Evolutionary conservation across 2,113 vertebrate species (phyloP).

Genomic region (Gallinago jamesoni): DNA sequence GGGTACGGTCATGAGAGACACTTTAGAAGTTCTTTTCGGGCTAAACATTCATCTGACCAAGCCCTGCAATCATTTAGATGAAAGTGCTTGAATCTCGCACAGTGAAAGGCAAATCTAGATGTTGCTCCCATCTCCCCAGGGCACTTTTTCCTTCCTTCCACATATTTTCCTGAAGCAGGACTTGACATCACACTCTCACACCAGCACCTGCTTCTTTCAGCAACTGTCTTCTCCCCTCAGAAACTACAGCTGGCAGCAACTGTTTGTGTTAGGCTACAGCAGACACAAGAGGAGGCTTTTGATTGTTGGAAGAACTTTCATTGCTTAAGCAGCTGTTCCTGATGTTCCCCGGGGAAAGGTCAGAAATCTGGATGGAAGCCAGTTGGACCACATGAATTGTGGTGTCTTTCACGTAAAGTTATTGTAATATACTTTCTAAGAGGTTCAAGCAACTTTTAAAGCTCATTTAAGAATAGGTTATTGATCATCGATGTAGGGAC

Average conservation of each 20-base stretch:
- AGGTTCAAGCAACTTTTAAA: background rate
- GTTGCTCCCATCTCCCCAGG: background rate
- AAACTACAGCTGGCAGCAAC: background rate
- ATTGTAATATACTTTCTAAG: background rate
- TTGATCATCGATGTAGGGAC: background rate
- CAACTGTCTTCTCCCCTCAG: background rate
- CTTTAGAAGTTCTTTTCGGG: background rate
- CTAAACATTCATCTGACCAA: background rate
- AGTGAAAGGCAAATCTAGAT: background rate
- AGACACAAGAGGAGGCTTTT: background rate
- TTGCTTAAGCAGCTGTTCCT: background rate
- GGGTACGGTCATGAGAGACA: background rate
- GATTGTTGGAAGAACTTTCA: background rate
- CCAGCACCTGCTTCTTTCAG: background rate
- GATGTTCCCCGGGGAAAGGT: background rate
- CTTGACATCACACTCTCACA: background rate
- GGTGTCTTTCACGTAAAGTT: background rate
- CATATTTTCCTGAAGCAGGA: background rate
- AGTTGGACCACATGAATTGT: background rate
- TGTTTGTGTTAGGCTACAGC: background rate
- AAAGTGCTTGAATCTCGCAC: background rate
- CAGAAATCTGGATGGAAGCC: background rate
- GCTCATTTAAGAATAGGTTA: background rate
- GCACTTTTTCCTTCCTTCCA: background rate
- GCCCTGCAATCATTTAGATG: background rate